Percentiles rank a stretch among this genome's conserved stretches.
phyloP scores from a whole-genome alignment of 35 echinoderm and acorn worm genomes.

The Apostichopus japonicus region DNA sequence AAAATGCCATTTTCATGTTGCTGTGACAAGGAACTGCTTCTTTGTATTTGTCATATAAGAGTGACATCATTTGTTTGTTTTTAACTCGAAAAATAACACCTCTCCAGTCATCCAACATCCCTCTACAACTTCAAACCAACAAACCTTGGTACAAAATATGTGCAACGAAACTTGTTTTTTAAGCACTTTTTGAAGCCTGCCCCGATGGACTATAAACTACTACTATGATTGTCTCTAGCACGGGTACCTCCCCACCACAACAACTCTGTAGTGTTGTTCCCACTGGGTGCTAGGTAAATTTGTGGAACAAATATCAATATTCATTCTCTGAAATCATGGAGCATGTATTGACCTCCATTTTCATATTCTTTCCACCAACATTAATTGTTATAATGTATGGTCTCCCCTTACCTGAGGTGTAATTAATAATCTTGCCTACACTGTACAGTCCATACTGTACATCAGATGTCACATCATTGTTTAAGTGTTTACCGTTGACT shows the following conservation, averaged over 20 bases:
- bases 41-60: too few species aligned
- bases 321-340: constrained; percentile 49
- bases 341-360: constrained; percentile 44
- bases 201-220: constrained; percentile 29
- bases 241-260: constrained; percentile 49
- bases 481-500: too few species aligned
- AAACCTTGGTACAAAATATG: too few species aligned
- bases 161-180: too few species aligned
- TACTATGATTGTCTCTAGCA: constrained; percentile 21
- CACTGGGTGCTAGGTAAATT: constrained; percentile 3
- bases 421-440: constrained; percentile 28
- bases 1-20: too few species aligned
- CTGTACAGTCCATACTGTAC: constrained; percentile 37
- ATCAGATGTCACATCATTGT: constrained; percentile 18
- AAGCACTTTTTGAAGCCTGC: too few species aligned
- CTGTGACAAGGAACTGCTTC: too few species aligned
- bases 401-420: constrained; percentile 2
- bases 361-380: constrained; percentile 47
- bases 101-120: too few species aligned
- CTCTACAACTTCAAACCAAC: too few species aligned
- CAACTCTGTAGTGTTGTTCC: constrained; percentile 26
- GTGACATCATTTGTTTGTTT: too few species aligned
- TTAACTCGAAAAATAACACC: too few species aligned
- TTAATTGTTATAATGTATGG: constrained; percentile 37
- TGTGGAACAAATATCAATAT: constrained; percentile 24